Percentiles rank a stretch among this genome's conserved stretches.
Conservation (phyloP, 1,140 invertebrate genomes). For the Drosophila kikkawai region DNA sequence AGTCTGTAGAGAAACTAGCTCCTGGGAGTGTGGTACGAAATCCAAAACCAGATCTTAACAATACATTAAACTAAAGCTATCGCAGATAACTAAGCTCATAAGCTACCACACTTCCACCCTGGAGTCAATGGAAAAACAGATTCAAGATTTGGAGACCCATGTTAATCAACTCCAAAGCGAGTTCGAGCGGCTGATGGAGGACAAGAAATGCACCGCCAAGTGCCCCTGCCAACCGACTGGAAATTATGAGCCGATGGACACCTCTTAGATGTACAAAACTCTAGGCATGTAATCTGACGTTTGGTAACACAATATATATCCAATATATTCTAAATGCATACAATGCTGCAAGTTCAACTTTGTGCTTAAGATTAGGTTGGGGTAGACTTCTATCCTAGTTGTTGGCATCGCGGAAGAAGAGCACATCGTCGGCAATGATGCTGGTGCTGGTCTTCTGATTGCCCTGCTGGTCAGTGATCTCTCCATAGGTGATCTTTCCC, state of each 20-base stretch:
- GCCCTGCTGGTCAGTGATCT: slow-evolving; percentile 93
- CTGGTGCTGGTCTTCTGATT: slow-evolving; percentile 89
- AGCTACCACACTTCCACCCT: slow-evolving; percentile 35
- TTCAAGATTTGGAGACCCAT: slow-evolving; percentile 15
- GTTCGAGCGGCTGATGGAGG: slow-evolving; percentile 12
- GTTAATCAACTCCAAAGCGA: not conserved
- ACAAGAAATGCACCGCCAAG: not conserved
- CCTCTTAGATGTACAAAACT: not conserved
- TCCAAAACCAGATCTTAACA: too few species aligned
- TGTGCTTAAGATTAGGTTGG: slow-evolving; percentile 57
- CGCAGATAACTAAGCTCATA: slow-evolving; percentile 41
- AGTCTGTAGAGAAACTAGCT: not conserved
- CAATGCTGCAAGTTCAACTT: slow-evolving; percentile 67
- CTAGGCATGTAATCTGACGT: slow-evolving; percentile 12
- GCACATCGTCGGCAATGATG: slow-evolving; percentile 94
- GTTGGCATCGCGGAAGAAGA: slow-evolving; percentile 88
- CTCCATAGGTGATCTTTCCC: slow-evolving; percentile 94
- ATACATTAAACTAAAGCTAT: not conserved
- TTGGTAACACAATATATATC: slow-evolving; percentile 18
- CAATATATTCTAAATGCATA: slow-evolving; percentile 48
- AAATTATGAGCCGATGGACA: not conserved
- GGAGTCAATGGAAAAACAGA: slow-evolving; percentile 34
- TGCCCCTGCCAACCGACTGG: slow-evolving; percentile 11
- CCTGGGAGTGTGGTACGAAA: slow-evolving; percentile 31
- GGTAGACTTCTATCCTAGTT: slow-evolving; percentile 38